Percentiles rank a stretch among this genome's conserved stretches.
These are phyloP conservation scores for Subanguina moxae DNA, from an alignment of 1,140 invertebrate species.

Conservation along the genomic window DNA sequence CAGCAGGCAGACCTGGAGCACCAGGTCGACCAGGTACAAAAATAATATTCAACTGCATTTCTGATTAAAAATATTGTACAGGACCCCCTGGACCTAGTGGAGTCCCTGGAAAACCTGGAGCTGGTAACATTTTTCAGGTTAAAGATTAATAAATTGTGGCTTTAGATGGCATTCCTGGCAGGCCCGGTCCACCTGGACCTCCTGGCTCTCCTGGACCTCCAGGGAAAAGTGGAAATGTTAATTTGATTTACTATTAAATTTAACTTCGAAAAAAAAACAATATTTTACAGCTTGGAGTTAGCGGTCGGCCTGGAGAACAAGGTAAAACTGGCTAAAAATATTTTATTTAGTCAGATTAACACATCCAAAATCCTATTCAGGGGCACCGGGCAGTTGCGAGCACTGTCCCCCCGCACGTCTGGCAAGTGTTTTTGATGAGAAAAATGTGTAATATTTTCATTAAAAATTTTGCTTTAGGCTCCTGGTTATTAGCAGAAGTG, in stretches of 20 bases:
- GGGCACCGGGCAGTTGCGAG: slow-evolving; percentile 4
- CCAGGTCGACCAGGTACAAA: slow-evolving; percentile 5
- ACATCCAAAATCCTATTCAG: neutral
- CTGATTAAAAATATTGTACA: slow-evolving; percentile 9
- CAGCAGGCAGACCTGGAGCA: slow-evolving; percentile 15
- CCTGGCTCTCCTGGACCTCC: slow-evolving; percentile 22
- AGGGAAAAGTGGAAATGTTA: slow-evolving; percentile 10
- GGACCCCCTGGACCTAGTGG: slow-evolving; percentile 35
- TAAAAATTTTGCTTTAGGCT: slow-evolving; percentile 3
- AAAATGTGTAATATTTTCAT: slow-evolving; percentile 2
- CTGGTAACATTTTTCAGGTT: slow-evolving; percentile 3
- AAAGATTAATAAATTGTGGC: slow-evolving; percentile 5
- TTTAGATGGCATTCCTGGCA: slow-evolving; percentile 17
- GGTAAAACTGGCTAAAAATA: neutral
- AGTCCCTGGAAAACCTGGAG: slow-evolving; percentile 26
- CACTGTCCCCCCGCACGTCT: slow-evolving; percentile 9
- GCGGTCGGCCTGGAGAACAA: neutral
- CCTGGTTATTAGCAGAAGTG: slow-evolving; percentile 5
- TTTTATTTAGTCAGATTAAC: neutral
- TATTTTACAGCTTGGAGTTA: neutral
- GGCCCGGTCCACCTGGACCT: slow-evolving; percentile 22
- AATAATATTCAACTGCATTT: neutral
- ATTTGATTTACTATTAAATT: neutral
- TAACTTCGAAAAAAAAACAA: neutral
- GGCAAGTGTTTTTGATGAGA: neutral